These are phyloP conservation scores for Polypterus bichir DNA, from an alignment of 2,113 vertebrate genomes.

Conservation along the genomic window DNA sequence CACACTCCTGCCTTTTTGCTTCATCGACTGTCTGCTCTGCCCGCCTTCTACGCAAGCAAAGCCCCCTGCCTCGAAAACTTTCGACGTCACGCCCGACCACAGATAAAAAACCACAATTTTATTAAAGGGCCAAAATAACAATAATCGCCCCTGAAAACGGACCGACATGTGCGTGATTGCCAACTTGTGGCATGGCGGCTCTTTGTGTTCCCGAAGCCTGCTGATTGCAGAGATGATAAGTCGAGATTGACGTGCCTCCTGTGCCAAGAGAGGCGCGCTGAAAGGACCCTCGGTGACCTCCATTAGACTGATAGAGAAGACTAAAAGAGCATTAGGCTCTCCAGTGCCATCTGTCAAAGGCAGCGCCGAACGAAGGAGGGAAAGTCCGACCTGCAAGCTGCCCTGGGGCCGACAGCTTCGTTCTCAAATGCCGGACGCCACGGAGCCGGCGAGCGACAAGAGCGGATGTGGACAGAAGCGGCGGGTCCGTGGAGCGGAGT, in stretches of 20 bases:
- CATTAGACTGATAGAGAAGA: slow-evolving; percentile 68
- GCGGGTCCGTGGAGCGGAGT: no score
- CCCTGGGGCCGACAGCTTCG: slow-evolving; percentile 50
- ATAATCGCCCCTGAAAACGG: no score
- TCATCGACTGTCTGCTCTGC: no score
- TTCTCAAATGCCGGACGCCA: slow-evolving; percentile 26
- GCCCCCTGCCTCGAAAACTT: no score
- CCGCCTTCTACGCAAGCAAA: no score
- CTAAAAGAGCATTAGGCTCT: slow-evolving; percentile 63
- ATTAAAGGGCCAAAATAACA: no score
- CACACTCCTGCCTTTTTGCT: no score
- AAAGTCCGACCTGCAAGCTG: slow-evolving; percentile 40
- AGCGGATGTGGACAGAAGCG: no score
- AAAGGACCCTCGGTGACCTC: slow-evolving; percentile 70
- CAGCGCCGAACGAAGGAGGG: slow-evolving; percentile 39
- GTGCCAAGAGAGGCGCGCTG: slow-evolving; percentile 65
- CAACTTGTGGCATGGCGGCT: slow-evolving; percentile 8
- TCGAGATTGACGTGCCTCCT: slow-evolving; percentile 71
- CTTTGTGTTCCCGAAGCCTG: slow-evolving; percentile 55
- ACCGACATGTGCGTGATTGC: no score
- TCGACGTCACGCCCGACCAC: no score
- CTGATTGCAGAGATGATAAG: slow-evolving; percentile 64
- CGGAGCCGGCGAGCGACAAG: slow-evolving; percentile 10
- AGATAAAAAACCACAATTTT: no score
- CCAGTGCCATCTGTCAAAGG: slow-evolving; percentile 76